Evolutionary conservation across 2,113 vertebrate genomes (phyloP).

Genomic region (Aplodontia rufa): DNA sequence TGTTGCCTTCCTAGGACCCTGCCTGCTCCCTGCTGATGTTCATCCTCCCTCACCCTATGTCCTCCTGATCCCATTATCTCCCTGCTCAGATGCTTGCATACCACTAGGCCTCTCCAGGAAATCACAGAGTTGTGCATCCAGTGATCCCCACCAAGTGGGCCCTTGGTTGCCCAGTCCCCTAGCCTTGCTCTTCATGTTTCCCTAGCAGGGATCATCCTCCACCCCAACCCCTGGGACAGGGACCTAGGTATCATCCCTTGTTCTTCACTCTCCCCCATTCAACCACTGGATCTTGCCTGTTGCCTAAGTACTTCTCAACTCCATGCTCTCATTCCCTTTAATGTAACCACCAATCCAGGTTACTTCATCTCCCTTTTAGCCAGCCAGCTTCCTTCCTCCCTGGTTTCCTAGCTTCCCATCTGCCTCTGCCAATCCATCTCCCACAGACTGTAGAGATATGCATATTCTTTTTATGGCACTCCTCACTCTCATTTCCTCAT

Average conservation of each 20-base stretch:
- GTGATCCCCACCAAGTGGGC: not conserved
- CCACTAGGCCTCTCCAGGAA: not conserved
- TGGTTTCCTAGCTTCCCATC: not conserved
- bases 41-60: not conserved
- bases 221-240: not conserved
- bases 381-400: not conserved
- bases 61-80: not conserved
- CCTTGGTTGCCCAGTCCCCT: not conserved
- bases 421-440: not conserved
- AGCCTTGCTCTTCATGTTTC: not conserved
- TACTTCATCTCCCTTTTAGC: not conserved
- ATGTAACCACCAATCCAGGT: not conserved
- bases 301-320: not conserved
- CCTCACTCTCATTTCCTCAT: not conserved
- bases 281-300: not conserved
- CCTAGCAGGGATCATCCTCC: not conserved
- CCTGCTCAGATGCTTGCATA: not conserved
- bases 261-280: not conserved
- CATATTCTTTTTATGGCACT: not conserved
- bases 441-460: not conserved
- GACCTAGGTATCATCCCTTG: not conserved
- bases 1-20: not conserved
- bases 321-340: not conserved
- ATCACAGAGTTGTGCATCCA: not conserved
- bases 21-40: not conserved